phyloP scores from a whole-genome alignment of 2,888 invertebrate genomes.

The Zele albiditarsus region DNA sequence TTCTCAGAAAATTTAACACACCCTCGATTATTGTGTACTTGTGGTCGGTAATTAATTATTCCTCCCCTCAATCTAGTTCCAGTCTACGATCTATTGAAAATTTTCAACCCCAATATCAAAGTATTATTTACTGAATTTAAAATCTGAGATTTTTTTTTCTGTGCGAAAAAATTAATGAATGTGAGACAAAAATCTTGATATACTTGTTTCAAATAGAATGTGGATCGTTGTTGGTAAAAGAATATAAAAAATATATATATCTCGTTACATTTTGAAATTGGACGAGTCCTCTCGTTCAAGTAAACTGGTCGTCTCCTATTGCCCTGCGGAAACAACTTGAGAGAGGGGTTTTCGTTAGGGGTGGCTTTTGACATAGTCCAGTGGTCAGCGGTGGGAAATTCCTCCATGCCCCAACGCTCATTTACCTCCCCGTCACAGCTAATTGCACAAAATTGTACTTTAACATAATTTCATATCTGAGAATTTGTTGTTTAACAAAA shows the following conservation, averaged over 20 bases:
- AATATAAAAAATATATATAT: conserved; percentile 41
- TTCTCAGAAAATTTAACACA: too few relatives aligned
- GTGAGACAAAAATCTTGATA: conserved; percentile 56
- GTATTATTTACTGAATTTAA: too few relatives aligned
- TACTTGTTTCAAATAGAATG: conserved; percentile 55
- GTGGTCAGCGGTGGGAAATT: conserved; percentile 54
- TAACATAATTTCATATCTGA: too few relatives aligned
- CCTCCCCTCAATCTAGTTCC: too few relatives aligned
- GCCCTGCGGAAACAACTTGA: conserved; percentile 9
- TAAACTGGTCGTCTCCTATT: conserved; percentile 43
- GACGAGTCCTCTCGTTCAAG: conserved; percentile 48
- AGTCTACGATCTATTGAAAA: too few relatives aligned
- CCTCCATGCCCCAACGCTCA: conserved; percentile 47
- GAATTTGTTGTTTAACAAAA: too few relatives aligned
- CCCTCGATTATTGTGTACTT: too few relatives aligned
- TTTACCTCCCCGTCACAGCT: conserved; percentile 38
- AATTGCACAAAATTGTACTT: conserved; percentile 51
- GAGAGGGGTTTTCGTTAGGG: conserved; percentile 24
- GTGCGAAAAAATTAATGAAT: neutral
- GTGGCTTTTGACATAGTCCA: conserved; percentile 43
- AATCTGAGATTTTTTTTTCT: too few relatives aligned
- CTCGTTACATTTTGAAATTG: conserved; percentile 51
- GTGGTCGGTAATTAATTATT: too few relatives aligned
- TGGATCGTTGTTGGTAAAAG: conserved; percentile 12
- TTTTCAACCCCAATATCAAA: too few relatives aligned